Base-by-base conservation (phyloP, 2,797 vertebrate genomes). In the Cyclopterus lumpus region DNA sequence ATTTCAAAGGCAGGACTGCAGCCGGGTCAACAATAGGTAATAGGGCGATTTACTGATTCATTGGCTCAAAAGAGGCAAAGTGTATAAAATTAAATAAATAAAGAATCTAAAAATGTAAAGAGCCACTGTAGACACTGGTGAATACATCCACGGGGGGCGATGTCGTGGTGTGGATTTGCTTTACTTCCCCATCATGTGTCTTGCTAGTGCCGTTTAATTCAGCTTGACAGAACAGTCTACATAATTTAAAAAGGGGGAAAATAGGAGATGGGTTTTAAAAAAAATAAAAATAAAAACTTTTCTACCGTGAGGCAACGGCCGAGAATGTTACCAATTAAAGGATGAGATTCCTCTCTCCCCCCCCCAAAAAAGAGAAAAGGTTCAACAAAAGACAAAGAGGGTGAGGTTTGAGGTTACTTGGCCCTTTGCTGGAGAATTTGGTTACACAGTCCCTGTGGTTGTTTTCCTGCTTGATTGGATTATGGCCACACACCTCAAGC, bases 401-500 rank as follows among this genome's bases (percentile, higher is more conserved):
- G 48, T 14, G 53, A 28, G 51, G 49, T 78, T 26, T 74, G 51
- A 30, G 67, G 54, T 75, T 77, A 75, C 38, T 60, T 59, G 60
- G 16, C 32, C 48, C 71, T 51, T 32, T 61, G 54, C 76, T 71
- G 64, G 66, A 85, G 86, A 80, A 80, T 89, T 91, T 86, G 75
- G 85, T 89, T 87, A 89, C 87, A 93, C 73, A 91, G 81, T 79
- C 78, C 79, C 80, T 60, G n/a, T 64, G 84, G 88, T 91, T 93
- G 93, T 92, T 93, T 94, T 93, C 83, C 80, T 90, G 75, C 79
- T 72, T 94, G 91, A 96, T 92, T 93, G 93, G 94, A 95, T 95
- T 94, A 94, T 91, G 93, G 89, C 95, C 94, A 95, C 94, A 95
- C 93, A 94, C 93, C 92, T 93, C 82, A 83, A 89, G 82, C 90